These are phyloP conservation scores for Achroia grisella DNA, from an alignment of 1,140 invertebrate genomes.

Conservation along the genomic window DNA sequence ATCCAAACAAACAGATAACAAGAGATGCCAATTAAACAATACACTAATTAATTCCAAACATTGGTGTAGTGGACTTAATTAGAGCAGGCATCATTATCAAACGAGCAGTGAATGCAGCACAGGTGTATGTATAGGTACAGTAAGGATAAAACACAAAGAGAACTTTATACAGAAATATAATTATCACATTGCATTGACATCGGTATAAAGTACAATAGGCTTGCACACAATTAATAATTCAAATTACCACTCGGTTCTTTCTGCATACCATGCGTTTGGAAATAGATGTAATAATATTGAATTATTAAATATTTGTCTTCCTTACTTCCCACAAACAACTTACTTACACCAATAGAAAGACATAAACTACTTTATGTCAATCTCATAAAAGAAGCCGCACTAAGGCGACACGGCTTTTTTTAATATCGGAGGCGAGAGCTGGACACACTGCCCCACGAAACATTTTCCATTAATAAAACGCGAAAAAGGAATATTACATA, in stretches of 20 bases:
- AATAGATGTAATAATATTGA: too few relatives aligned
- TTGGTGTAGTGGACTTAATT: constrained; percentile 72
- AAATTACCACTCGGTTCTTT: too few relatives aligned
- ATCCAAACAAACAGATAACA: constrained; percentile 72
- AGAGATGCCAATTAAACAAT: constrained; percentile 74
- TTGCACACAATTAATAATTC: too few relatives aligned
- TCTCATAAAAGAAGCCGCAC: constrained; percentile 56
- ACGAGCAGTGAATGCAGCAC: constrained; percentile 40
- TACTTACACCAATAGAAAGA: constrained; percentile 13
- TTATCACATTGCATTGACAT: too few relatives aligned
- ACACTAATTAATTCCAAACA: constrained; percentile 73
- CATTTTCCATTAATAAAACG: constrained; percentile 74
- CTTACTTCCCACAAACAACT: too few relatives aligned
- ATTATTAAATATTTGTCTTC: too few relatives aligned
- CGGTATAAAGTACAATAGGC: too few relatives aligned
- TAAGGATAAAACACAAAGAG: too few relatives aligned
- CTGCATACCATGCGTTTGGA: too few relatives aligned
- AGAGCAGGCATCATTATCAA: constrained; percentile 67
- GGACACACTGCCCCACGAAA: constrained; percentile 64
- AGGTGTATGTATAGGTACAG: neutral
- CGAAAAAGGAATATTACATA: constrained; percentile 74
- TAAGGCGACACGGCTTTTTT: constrained; percentile 53
- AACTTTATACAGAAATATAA: too few relatives aligned
- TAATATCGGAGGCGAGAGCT: constrained; percentile 58
- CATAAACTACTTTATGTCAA: constrained; percentile 50